Percentiles rank a stretch among this genome's conserved stretches.
Evolutionary conservation across 2,888 invertebrate genomes (phyloP).

Genomic region (Synanthedon myopaeformis): DNA sequence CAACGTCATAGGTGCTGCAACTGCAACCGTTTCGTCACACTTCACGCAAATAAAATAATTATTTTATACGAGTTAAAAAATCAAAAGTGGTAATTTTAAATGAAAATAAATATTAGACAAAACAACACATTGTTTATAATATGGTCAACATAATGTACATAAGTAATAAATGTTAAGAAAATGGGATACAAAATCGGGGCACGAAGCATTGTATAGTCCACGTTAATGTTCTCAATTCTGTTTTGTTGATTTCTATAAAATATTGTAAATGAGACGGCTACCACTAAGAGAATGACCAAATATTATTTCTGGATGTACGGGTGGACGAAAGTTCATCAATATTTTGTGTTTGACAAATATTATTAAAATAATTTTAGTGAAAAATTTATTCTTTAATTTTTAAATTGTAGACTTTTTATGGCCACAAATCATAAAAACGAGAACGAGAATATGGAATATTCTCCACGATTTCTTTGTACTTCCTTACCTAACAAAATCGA

Average conservation of each 20-base stretch:
- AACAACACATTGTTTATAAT: background rate
- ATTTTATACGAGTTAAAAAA: no score
- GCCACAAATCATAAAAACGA: no score
- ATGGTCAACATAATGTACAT: constrained; percentile 48
- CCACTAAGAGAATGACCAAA: constrained; percentile 68
- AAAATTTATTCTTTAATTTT: background rate
- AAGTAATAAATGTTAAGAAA: constrained; percentile 51
- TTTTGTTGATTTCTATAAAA: constrained; percentile 71
- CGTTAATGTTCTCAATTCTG: constrained; percentile 60
- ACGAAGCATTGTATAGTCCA: constrained; percentile 42
- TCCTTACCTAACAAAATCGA: no score
- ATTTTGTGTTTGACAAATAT: background rate
- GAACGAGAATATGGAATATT: no score
- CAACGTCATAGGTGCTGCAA: no score
- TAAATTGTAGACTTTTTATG: no score
- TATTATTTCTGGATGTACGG: constrained; percentile 39
- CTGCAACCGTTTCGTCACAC: no score
- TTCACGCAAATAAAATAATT: no score
- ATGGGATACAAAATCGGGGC: constrained; percentile 46
- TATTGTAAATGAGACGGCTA: constrained; percentile 69
- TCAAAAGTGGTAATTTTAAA: no score
- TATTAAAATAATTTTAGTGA: background rate
- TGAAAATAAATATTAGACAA: background rate
- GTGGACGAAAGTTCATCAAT: constrained; percentile 22
- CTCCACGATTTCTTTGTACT: no score